Percentiles rank a stretch among this genome's conserved stretches.
These are phyloP conservation scores for Prunella fulvescens DNA, from an alignment of 2,113 vertebrate genomes.

Conservation along the genomic window DNA sequence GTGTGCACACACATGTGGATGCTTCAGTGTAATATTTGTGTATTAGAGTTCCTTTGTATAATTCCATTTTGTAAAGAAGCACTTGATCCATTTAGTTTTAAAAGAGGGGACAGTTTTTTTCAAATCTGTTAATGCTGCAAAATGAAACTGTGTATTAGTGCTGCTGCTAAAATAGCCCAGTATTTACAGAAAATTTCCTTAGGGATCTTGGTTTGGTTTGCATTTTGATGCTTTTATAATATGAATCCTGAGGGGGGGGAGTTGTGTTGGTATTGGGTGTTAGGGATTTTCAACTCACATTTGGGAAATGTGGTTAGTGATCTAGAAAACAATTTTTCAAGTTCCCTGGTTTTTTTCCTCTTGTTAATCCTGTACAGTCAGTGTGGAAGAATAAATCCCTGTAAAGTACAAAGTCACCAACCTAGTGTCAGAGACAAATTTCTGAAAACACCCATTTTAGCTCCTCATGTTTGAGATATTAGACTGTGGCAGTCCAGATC, in stretches of 20 bases:
- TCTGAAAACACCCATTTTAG: constrained; percentile 10
- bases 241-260: neutral
- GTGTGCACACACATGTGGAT: neutral
- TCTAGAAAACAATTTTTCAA: neutral
- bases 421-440: neutral
- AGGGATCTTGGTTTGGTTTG: neutral
- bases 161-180: neutral
- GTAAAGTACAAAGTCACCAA: neutral
- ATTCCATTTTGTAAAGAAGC: neutral
- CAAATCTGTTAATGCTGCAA: neutral
- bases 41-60: neutral
- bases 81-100: neutral
- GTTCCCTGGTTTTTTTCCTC: neutral
- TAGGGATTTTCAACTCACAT: neutral
- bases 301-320: neutral
- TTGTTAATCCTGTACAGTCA: neutral
- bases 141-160: neutral
- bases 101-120: neutral
- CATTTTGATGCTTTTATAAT: neutral
- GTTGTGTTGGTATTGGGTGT: neutral
- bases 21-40: neutral
- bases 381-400: neutral
- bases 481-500: constrained; percentile 19
- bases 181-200: neutral
- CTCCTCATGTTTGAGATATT: constrained; percentile 5